Evolutionary conservation across 2,113 vertebrate genomes (phyloP).

Genomic region (Pardalotus punctatus): DNA sequence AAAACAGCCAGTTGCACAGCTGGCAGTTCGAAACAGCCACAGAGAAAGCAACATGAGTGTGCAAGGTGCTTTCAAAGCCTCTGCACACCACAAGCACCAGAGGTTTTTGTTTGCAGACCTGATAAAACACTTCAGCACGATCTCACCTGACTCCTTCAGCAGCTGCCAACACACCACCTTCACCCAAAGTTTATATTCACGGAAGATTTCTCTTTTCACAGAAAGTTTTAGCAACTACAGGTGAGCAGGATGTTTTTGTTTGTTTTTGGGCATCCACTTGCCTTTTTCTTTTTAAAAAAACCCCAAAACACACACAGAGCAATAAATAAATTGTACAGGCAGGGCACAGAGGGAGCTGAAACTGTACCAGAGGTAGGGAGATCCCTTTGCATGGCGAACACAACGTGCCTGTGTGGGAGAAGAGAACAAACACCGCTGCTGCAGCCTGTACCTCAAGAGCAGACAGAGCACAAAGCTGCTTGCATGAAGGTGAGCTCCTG

Average conservation of each 20-base stretch:
- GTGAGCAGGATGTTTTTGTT: neutral
- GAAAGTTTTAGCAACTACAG: neutral
- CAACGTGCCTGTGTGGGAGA: neutral
- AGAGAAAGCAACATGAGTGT: neutral
- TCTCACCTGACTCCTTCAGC: neutral
- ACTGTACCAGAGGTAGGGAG: neutral
- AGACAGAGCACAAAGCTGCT: neutral
- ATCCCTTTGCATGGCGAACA: neutral
- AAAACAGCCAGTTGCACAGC: neutral
- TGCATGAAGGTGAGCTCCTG: neutral
- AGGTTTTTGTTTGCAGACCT: neutral
- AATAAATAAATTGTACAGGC: neutral
- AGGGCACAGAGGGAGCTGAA: neutral
- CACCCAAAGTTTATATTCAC: neutral
- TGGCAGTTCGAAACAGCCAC: neutral
- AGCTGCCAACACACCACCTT: neutral
- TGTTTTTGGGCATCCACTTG: neutral
- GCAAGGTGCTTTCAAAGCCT: neutral
- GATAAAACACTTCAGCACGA: neutral
- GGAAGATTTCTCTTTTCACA: neutral
- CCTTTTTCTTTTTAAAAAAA: neutral
- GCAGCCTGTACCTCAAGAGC: neutral
- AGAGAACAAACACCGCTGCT: neutral
- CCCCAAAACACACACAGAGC: rapidly evolving
- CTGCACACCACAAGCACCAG: neutral